A percentile compares a stretch with the other conserved stretches of the same genome.
These are phyloP conservation scores for Leucophenga montana DNA, from an alignment of 2,888 invertebrate genomes.

Conservation along the genomic window DNA sequence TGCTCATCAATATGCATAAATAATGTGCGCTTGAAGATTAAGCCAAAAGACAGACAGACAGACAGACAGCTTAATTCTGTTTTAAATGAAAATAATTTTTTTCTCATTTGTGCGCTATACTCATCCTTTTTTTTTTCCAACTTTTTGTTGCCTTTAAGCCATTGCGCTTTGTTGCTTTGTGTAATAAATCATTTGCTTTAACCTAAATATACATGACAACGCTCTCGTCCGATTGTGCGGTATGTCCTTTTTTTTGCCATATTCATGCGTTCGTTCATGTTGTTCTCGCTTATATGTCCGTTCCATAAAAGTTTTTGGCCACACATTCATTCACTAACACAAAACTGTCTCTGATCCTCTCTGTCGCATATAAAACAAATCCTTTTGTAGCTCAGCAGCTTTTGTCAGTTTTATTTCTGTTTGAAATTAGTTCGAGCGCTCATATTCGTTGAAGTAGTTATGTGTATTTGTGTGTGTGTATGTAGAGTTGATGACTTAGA, in stretches of 20 bases:
- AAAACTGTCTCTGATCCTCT: slow-evolving; percentile 1
- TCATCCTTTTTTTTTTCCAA: neutral
- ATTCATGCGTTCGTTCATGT: too few species aligned
- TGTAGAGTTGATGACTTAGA: neutral
- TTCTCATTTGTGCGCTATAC: neutral
- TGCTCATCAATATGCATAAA: slow-evolving; percentile 26
- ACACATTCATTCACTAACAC: too few species aligned
- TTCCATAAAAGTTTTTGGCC: slow-evolving; percentile 17
- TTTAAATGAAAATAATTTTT: slow-evolving; percentile 14
- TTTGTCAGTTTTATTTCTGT: slow-evolving; percentile 12
- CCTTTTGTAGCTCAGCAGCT: slow-evolving; percentile 1
- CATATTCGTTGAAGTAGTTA: neutral
- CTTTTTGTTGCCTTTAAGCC: neutral
- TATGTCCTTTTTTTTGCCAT: too few species aligned
- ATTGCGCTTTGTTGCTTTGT: neutral
- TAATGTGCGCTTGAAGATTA: neutral
- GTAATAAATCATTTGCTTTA: slow-evolving; percentile 25
- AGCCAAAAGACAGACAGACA: neutral
- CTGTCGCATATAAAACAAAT: slow-evolving; percentile 10
- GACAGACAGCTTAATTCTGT: slow-evolving; percentile 14
- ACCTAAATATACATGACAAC: slow-evolving; percentile 10
- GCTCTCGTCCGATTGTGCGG: neutral
- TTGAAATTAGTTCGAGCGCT: slow-evolving; percentile 14
- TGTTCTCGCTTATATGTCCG: too few species aligned
- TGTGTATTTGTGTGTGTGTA: neutral